Base-by-base conservation (phyloP, 2,797 vertebrate genomes). In the Delichon dasypus region DNA sequence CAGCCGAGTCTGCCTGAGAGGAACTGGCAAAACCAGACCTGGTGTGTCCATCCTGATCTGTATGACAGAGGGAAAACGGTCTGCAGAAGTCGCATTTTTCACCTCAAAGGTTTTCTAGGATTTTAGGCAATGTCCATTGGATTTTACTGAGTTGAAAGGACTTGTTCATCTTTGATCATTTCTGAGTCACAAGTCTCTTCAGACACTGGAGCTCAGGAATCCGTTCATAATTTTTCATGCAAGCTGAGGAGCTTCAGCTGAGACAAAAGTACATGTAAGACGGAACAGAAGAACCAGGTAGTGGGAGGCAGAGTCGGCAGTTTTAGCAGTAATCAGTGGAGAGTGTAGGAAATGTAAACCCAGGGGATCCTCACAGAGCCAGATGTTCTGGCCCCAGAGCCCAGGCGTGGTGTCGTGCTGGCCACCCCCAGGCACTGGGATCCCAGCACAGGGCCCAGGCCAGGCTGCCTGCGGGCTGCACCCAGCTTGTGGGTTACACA, bases 1-100 rank as follows among this genome's bases (percentile, higher is more conserved):
- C 40, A 58, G 18, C 44, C 2, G 12, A 30, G 36, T 27, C 44
- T 8, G 1, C 44, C 23, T 0, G 0, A 75, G 62, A 76, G 30
- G 38, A 82, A 16, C 47, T 60, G 72, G 64, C 47, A 58, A 51
- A 81, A 60, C 29, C 88, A 88, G 86, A 77, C 7, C 44, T 18
- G 36, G 13, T 25, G 36, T 3, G 6, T 80, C 83, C 68, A 13
- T 62, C 77, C 83, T 62, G 60, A 51, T 54, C 17, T 10, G 30
- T 13, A 47, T 44, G 22, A 18, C 0, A 62, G 30, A 57, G 48
- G 16, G 29, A 58, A 23, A 54, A 89, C 55, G 47, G 42, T 17
- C 21, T 62, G 44, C 25, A 66, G 38, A 66, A 36, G 48, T 5
- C n/a, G 6, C 55, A 30, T 77, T 88, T 95, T 67, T 66, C 65